Evolutionary conservation across 2,113 vertebrate genomes (phyloP), one percentile per base, ranked within the genome.

Genomic region (Chitala chitala): DNA sequence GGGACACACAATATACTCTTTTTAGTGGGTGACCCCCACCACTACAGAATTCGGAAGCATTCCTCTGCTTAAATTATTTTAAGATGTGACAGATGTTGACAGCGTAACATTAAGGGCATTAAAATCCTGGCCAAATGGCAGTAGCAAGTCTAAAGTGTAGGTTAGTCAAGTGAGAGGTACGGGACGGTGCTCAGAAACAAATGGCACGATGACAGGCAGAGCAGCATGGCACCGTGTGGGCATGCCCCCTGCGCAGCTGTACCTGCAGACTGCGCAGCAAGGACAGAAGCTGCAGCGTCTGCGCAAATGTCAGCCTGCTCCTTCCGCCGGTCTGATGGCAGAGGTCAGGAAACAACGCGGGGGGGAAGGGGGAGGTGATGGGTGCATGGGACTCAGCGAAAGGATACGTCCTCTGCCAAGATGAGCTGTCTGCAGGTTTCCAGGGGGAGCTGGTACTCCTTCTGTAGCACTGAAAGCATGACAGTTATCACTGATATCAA

Each of bases 361-460:
- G 40, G 42, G 48, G 36, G 3, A 54, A n/a, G 5, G 46, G 64
- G 44, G 44, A 20, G 10, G 33, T 3, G 29, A 20, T 4, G 2
- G 6, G 33, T 15, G n/a, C 15, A 46, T 71, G 42, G 24, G 22
- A 6, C 17, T 26, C n/a, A 26, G 12, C 40, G 74, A 81, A 87
- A 90, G 86, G 89, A 92, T 92, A 91, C 90, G 51, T 89, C 81
- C 72, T 90, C 85, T 69, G 72, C 82, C 74, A 91, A 88, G 74
- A 91, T 87, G 79, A 92, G 84, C 78, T 92, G 86, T 80, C 88
- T 84, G 84, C 89, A 91, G 0, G 87, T 90, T 64, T 92, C 90
- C 86, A 92, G 77, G 3, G 90, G 86, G 69, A 92, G 85, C 69
- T 88, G 82, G 77, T 88, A 87, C 79, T 85, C 81, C 80, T 85